Evolutionary conservation across 2,888 invertebrate species (phyloP), one percentile per base, ranked within the genome.

Genomic region (Parelbella ahira): DNA sequence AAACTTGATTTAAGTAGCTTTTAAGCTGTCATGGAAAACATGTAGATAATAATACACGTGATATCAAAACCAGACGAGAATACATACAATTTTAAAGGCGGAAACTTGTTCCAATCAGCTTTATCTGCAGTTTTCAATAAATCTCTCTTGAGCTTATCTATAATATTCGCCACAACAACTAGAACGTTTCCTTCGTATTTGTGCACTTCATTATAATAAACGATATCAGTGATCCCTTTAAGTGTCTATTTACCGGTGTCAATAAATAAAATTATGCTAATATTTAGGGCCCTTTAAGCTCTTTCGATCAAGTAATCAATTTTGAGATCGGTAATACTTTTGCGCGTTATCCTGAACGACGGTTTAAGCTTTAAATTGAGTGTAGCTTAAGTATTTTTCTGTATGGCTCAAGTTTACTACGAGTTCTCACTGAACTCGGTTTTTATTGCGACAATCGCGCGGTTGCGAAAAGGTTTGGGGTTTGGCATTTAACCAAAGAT

Each of bases 281-380:
- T 49, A 48, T 60, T 62, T 66, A 63, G 37, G 32, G 44, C 32
- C 41, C 47, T 52, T 59, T 63, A 67, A 68, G 18, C 34, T 61
- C 63, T 63, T 56, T 66, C 62, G 67, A 69, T 72, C 68, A 67
- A 65, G 65, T 59, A 65, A 69, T 76, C 71, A 71, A 69, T 70
- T 70, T 68, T 44, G 53, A 65, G 59, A 58, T 54, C 59, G 56
- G 64, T 61, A 66, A 75, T 81, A 81, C 74, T 67, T 80, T 69
- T 68, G 54, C 61, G 76, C 53, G 72, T 79, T 75, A 75, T 59
- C 55, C 55, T 64, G 64, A 63, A 19, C 51, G 52, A 49, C 47
- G 60, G 55, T 51, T 51, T 77, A 74, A 80, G 63, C 63, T 56
- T 44, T 54, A 58, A 68, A 81, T 75, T 78, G 72, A 80, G 79